Evolutionary conservation across 2,888 invertebrate genomes (phyloP), one percentile per base, ranked within the genome.

Genomic region (Eupithecia centaureata): DNA sequence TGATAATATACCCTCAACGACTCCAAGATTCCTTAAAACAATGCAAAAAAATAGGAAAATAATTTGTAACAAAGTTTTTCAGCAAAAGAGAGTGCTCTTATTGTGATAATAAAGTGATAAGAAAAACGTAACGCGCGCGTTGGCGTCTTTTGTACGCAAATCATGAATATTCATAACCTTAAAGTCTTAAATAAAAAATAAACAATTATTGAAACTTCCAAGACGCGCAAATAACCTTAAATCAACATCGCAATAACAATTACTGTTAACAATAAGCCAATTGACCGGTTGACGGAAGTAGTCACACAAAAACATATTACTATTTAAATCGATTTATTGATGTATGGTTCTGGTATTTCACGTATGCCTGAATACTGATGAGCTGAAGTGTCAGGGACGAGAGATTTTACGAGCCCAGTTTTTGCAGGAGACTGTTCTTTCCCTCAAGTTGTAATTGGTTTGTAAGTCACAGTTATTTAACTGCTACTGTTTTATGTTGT

Each of bases 291-390:
- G 82, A 77, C 79, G 77, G 79, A 81, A 81, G 81, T 72, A 66
- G 73, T 76, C 76, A 77, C 74, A 79, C 76, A 82, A 80, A 79
- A 82, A 82, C 76, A 76, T 83, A 84, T 84, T 81, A 83, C 82
- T 80, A 80, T 82, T 83, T 85, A 83, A 85, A 85, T 84, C 77
- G 81, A 77, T 76, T 70, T 75, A 82, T 81, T 82, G 82, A 82
- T 80, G 74, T 74, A 78, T 78, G 73, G 66, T 71, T 70, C 74
- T 79, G 69, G 78, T 79, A 79, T 79, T 82, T 80, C 76, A 74
- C 70, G 74, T 70, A 75, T 74, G 72, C 67, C 77, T 78, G 73
- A 76, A 74, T 82, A 82, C 74, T 75, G 80, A 84, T 81, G 82
- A 79, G 78, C 72, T 68, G 65, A 47, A 68, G 75, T 76, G 76